These are phyloP conservation scores for Holothuria leucospilota DNA, from an alignment of 53 echinoderm and acorn worm species.

Conservation along the genomic window DNA sequence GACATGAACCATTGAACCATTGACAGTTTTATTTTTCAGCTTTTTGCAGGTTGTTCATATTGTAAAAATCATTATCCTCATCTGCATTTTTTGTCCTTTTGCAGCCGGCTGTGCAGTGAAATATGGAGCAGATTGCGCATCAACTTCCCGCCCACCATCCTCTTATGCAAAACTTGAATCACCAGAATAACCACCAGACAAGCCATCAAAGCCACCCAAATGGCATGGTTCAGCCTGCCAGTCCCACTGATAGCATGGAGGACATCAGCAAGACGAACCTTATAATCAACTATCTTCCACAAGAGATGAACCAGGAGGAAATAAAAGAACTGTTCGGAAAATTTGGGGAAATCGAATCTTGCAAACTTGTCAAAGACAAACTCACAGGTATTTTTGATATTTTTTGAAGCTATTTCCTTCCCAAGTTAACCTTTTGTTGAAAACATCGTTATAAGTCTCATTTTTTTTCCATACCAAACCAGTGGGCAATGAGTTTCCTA, in stretches of 20 bases:
- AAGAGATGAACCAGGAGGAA: slow-evolving; percentile 97
- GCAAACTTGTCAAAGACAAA: slow-evolving; percentile 97
- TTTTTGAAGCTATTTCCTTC: not conserved
- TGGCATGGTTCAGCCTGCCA: slow-evolving; percentile 75
- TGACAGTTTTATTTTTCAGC: no score
- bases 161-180: slow-evolving; percentile 64
- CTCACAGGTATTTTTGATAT: slow-evolving; percentile 73
- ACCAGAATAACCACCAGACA: slow-evolving; percentile 53
- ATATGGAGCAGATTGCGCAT: slow-evolving; percentile 39
- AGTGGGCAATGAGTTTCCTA: no score
- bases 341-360: slow-evolving; percentile 96
- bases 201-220: slow-evolving; percentile 82
- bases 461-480: no score
- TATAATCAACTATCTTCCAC: slow-evolving; percentile 98
- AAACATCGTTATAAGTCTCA: no score
- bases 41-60: no score
- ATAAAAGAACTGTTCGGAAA: slow-evolving; percentile 92
- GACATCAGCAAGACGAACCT: slow-evolving; percentile 96
- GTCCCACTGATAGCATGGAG: slow-evolving; percentile 56
- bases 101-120: not conserved
- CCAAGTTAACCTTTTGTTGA: no score
- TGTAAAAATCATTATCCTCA: no score
- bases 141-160: slow-evolving; percentile 56
- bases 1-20: no score
- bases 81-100: slow-evolving; percentile 7